Evolutionary conservation across 2,113 vertebrate species (phyloP).

Genomic region (Coregonus clupeaformis): DNA sequence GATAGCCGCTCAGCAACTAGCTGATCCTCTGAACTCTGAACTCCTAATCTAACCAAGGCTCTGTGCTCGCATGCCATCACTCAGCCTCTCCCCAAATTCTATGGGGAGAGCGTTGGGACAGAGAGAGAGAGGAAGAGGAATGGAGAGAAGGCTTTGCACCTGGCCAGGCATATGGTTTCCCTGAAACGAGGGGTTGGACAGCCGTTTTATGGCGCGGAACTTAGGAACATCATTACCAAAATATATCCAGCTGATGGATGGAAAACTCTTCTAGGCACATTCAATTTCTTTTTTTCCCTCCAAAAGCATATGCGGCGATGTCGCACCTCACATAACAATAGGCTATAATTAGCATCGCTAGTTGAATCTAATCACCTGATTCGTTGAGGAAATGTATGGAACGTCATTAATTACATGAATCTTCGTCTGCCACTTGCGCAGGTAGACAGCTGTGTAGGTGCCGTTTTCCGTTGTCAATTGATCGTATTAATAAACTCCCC

Average conservation of each 20-base stretch:
- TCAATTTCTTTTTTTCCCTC: too few species aligned
- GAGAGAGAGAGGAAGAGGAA: slow-evolving; percentile 10
- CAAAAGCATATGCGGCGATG: neutral
- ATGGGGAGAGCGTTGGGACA: slow-evolving; percentile 13
- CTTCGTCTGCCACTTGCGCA: slow-evolving; percentile 2
- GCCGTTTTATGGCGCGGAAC: neutral
- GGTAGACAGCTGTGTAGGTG: slow-evolving; percentile 40
- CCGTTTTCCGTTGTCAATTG: slow-evolving; percentile 48
- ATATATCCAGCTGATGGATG: too few species aligned
- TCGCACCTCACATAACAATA: neutral
- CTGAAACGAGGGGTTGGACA: slow-evolving; percentile 26
- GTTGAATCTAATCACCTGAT: too few species aligned
- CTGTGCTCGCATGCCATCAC: slow-evolving; percentile 12
- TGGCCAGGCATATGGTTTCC: slow-evolving; percentile 31
- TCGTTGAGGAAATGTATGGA: too few species aligned
- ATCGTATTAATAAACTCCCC: slow-evolving; percentile 37
- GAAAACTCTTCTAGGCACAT: too few species aligned
- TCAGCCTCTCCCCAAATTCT: slow-evolving; percentile 20
- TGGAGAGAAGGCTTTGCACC: neutral
- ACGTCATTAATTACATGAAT: neutral
- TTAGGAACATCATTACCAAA: neutral
- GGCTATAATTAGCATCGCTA: neutral
- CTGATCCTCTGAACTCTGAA: neutral
- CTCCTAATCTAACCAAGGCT: slow-evolving; percentile 2
- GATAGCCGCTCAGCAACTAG: too few species aligned